Evolutionary conservation across 2,888 invertebrate species (phyloP).

Genomic region (Pecten maximus): DNA sequence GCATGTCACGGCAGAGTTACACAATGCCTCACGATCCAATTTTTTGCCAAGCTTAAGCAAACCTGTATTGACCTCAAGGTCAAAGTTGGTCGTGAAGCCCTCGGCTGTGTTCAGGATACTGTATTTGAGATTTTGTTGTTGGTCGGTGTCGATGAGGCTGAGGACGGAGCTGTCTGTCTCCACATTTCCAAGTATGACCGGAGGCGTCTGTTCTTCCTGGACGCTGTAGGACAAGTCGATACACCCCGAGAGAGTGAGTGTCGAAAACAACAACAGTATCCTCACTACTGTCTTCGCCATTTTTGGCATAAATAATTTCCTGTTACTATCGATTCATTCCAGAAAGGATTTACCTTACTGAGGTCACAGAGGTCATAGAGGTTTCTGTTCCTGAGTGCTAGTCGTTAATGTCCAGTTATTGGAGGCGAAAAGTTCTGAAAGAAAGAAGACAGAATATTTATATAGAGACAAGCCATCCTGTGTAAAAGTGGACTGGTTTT

Average conservation of each 20-base stretch:
- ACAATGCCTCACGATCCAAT: conserved; percentile 72
- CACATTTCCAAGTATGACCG: conserved; percentile 65
- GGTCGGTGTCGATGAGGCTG: conserved; percentile 50
- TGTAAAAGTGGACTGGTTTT: neutral
- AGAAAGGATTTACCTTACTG: neutral
- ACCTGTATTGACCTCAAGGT: conserved; percentile 91
- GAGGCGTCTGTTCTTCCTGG: conserved; percentile 60
- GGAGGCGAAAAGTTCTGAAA: neutral
- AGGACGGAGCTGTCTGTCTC: conserved; percentile 60
- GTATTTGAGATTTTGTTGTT: conserved; percentile 53
- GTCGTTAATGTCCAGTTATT: neutral
- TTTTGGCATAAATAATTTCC: neutral
- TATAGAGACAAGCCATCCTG: neutral
- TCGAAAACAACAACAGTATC: conserved; percentile 9
- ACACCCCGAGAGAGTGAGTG: neutral
- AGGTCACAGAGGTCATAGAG: neutral
- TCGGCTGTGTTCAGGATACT: conserved; percentile 60
- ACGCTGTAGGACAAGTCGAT: conserved; percentile 55
- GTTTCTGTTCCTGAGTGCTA: neutral
- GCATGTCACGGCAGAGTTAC: conserved; percentile 65
- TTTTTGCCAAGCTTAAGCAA: conserved; percentile 87
- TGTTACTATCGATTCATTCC: neutral
- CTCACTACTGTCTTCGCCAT: conserved; percentile 6
- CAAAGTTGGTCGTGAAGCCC: conserved; percentile 84
- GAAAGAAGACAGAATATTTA: neutral